phyloP scores from a whole-genome alignment of 2,888 invertebrate species.

The Trachelus stipa region DNA sequence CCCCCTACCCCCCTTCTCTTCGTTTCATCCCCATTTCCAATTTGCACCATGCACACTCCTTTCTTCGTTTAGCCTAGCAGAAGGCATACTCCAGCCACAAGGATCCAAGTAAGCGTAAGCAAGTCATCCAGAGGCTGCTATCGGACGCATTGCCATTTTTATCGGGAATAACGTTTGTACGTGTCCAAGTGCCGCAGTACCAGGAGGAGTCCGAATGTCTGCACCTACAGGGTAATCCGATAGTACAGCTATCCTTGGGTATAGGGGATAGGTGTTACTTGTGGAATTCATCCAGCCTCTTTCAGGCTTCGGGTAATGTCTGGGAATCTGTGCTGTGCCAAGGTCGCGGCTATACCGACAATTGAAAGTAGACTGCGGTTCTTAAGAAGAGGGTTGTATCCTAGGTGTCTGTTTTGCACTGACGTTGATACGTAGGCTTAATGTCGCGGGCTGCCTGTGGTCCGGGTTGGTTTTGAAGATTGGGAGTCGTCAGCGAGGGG shows the following conservation, averaged over 20 bases:
- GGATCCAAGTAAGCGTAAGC: not conserved
- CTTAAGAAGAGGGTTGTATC: not conserved
- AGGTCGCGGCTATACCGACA: not conserved
- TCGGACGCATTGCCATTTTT: slow-evolving; percentile 44
- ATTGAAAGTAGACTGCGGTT: not conserved
- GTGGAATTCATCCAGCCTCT: not conserved
- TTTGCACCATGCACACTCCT: not conserved
- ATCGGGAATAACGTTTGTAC: slow-evolving; percentile 40
- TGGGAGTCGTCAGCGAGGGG: not conserved
- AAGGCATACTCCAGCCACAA: not conserved
- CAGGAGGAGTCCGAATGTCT: not conserved
- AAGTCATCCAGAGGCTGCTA: slow-evolving; percentile 25
- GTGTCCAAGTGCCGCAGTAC: slow-evolving; percentile 9
- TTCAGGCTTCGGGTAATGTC: not conserved
- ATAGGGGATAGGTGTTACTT: not conserved
- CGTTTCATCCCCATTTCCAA: not conserved
- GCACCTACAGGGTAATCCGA: not conserved
- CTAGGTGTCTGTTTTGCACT: not conserved
- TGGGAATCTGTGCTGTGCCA: not conserved
- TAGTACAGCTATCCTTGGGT: not conserved
- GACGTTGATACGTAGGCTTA: not conserved
- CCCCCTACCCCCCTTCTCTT: not conserved
- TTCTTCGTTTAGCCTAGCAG: not conserved
- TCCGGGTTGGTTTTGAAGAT: not conserved
- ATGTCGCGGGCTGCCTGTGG: not conserved